These are phyloP conservation scores for Exephanes ischioxanthus DNA, from an alignment of 2,888 invertebrate genomes.

Conservation along the genomic window DNA sequence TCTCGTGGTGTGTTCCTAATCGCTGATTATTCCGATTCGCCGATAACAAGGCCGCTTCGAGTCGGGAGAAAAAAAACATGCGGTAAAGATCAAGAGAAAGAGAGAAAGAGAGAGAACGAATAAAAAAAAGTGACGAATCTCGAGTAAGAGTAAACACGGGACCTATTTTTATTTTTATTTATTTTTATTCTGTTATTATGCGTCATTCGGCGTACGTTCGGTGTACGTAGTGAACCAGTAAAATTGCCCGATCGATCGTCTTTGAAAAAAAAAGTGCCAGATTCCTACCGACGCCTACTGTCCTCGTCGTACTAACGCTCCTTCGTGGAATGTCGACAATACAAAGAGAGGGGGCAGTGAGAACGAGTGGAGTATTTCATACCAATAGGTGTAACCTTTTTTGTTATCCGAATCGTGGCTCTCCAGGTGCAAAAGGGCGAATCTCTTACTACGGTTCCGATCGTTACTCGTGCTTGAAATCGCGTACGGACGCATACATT, in stretches of 20 bases:
- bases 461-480: slow-evolving; percentile 63
- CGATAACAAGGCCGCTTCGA: neutral
- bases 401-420: neutral
- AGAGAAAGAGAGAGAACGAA: neutral
- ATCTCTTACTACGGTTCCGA: slow-evolving; percentile 44
- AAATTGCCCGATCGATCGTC: slow-evolving; percentile 42
- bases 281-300: slow-evolving; percentile 4
- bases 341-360: neutral
- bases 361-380: neutral
- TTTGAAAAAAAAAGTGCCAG: slow-evolving; percentile 10
- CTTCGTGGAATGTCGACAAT: neutral
- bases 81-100: neutral
- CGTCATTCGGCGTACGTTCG: slow-evolving; percentile 8
- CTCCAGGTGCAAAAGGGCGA: neutral
- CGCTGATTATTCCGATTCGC: neutral
- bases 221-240: slow-evolving; percentile 12
- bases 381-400: neutral
- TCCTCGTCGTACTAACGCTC: slow-evolving; percentile 1
- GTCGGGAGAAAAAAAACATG: neutral
- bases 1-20: slow-evolving; percentile 7
- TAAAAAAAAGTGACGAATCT: slow-evolving; percentile 7
- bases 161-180: neutral
- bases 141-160: slow-evolving; percentile 1
- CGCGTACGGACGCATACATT: slow-evolving; percentile 46
- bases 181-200: neutral